Conservation (phyloP, 2,797 vertebrate species). For the Pseudochirops cupreus region DNA sequence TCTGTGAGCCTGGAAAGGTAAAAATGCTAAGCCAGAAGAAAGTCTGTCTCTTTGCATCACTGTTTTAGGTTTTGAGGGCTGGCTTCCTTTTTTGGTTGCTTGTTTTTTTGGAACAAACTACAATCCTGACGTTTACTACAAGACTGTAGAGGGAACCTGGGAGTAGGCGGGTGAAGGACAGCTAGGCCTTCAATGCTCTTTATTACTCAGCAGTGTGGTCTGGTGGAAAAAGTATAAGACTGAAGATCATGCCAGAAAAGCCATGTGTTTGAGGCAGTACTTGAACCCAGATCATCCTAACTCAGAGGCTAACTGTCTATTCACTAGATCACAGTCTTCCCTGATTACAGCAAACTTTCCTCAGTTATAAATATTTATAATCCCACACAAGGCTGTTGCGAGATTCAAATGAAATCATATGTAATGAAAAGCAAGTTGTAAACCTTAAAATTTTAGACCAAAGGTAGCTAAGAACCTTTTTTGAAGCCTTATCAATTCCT, state of each 20-base stretch:
- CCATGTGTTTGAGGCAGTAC: background rate
- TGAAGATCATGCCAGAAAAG: background rate
- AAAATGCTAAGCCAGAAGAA: background rate
- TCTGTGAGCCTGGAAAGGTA: constrained; percentile 18
- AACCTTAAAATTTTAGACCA: background rate
- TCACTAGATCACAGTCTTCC: background rate
- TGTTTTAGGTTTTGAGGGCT: background rate
- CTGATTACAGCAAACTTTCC: background rate
- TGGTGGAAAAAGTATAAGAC: background rate
- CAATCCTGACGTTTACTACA: background rate
- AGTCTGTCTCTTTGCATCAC: background rate
- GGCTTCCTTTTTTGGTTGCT: background rate
- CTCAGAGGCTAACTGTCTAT: background rate
- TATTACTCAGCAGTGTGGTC: background rate
- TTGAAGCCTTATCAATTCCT: constrained; percentile 35
- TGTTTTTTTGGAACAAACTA: background rate
- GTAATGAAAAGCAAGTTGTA: background rate
- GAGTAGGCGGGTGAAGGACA: background rate
- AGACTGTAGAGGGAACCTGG: background rate
- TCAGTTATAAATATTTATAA: background rate
- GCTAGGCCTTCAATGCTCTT: background rate
- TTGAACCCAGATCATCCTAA: background rate
- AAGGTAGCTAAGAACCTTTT: background rate
- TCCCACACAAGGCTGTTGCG: background rate
- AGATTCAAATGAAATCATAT: background rate